Percentiles rank a stretch among this genome's conserved stretches.
Evolutionary conservation across 2,113 vertebrate species (phyloP).

Genomic region (Hydropotes inermis): DNA sequence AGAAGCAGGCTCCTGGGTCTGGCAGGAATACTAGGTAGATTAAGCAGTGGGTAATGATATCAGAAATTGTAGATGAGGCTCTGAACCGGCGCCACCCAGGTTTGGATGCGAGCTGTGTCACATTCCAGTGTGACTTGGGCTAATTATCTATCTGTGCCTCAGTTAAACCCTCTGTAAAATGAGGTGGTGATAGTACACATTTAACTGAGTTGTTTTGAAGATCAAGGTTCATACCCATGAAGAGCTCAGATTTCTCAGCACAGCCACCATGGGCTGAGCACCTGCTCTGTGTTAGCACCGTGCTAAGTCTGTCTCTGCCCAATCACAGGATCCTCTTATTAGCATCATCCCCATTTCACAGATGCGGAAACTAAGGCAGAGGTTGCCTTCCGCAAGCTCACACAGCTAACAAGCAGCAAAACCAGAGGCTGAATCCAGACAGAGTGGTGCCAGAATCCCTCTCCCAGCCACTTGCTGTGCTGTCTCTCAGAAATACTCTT

Average conservation of each 20-base stretch:
- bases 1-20: not conserved
- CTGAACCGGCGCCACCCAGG: fast-evolving
- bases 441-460: not conserved
- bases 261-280: fast-evolving
- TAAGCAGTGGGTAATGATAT: not conserved
- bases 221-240: not conserved
- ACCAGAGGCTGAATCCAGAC: not conserved
- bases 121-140: not conserved
- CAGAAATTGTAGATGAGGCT: not conserved
- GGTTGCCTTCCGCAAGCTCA: not conserved
- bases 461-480: not conserved
- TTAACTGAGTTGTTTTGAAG: not conserved
- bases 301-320: fast-evolving
- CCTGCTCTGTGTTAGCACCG: not conserved
- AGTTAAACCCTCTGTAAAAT: not conserved
- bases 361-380: not conserved
- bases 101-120: not conserved
- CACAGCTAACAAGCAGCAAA: not conserved
- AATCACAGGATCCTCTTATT: not conserved
- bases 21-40: not conserved
- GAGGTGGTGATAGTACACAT: not conserved
- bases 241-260: not conserved
- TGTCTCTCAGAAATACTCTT: not conserved
- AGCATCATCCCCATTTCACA: constrained; percentile 5
- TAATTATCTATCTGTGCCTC: not conserved